Percentiles rank a stretch among this genome's conserved stretches.
These are phyloP conservation scores for Boulengerochromis microlepis DNA, from an alignment of 2,113 vertebrate species.

Conservation along the genomic window DNA sequence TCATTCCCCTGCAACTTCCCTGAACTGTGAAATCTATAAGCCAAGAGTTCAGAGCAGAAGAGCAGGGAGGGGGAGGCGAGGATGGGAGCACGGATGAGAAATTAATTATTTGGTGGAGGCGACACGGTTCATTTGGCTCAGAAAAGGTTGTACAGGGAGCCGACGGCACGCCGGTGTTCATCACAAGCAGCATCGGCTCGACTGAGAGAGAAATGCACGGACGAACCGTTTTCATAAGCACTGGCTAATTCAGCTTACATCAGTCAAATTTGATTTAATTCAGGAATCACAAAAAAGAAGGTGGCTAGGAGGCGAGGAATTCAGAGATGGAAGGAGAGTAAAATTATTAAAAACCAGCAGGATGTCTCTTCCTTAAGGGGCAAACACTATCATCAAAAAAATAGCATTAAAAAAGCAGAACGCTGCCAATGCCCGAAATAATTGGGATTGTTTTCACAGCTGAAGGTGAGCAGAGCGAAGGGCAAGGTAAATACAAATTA, in stretches of 20 bases:
- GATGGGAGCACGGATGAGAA: not conserved
- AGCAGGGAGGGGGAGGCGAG: not conserved
- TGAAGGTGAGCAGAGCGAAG: not conserved
- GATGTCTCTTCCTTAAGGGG: not conserved
- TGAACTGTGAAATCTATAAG: conserved; percentile 29
- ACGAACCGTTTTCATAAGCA: not conserved
- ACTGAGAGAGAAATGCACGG: not conserved
- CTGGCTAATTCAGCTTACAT: not conserved
- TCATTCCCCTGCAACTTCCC: not conserved
- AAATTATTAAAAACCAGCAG: not conserved
- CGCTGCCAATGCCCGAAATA: not conserved
- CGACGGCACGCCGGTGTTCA: not conserved
- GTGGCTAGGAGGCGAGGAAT: not conserved
- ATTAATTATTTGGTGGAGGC: conserved; percentile 38
- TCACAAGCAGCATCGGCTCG: not conserved
- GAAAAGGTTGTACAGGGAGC: not conserved
- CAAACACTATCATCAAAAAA: not conserved
- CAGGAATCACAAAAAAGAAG: not conserved
- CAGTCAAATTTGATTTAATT: not conserved
- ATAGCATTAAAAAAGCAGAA: not conserved
- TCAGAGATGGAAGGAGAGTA: not conserved
- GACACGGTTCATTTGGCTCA: conserved; percentile 27
- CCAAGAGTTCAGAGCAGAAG: not conserved
- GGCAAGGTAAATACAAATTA: not conserved
- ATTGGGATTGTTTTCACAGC: not conserved